phyloP scores from a whole-genome alignment of 2,113 vertebrate species.

The Oncorhynchus tshawytscha region DNA sequence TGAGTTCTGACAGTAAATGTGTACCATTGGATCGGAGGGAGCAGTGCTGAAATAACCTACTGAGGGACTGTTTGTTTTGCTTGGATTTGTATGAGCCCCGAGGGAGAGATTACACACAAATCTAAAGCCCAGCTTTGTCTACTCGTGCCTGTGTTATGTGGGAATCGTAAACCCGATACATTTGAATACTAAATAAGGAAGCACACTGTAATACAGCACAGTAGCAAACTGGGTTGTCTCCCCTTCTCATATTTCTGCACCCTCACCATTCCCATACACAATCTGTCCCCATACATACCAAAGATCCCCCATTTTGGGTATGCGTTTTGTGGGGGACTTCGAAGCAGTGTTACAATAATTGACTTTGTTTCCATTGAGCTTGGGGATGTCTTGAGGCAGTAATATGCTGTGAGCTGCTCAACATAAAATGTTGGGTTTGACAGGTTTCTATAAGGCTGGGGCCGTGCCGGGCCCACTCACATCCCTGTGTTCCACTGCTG shows the following conservation, averaged over 20 bases:
- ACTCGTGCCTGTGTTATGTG: slow-evolving; percentile 27
- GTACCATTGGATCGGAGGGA: neutral
- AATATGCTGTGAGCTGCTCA: slow-evolving; percentile 28
- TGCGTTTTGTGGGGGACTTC: slow-evolving; percentile 14
- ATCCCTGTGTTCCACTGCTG: slow-evolving; percentile 34
- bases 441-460: slow-evolving; percentile 21
- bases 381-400: slow-evolving; percentile 14
- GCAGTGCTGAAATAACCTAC: slow-evolving; percentile 6
- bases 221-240: neutral
- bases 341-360: slow-evolving; percentile 1
- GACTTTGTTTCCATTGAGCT: slow-evolving; percentile 31
- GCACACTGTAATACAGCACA: neutral
- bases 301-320: slow-evolving; percentile 4
- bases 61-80: slow-evolving; percentile 33
- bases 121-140: slow-evolving; percentile 25
- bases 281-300: slow-evolving; percentile 20
- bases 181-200: slow-evolving; percentile 18
- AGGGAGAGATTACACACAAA: slow-evolving; percentile 45
- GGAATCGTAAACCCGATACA: slow-evolving; percentile 7
- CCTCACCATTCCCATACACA: neutral
- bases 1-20: too few relatives aligned
- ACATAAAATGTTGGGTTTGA: slow-evolving; percentile 17
- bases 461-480: slow-evolving; percentile 5
- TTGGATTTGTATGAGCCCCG: slow-evolving; percentile 37
- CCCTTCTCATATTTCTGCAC: neutral